Percentiles rank a stretch among this genome's conserved stretches.
phyloP scores from a whole-genome alignment of 2,888 invertebrate genomes.

The Ptychoptera contaminata region DNA sequence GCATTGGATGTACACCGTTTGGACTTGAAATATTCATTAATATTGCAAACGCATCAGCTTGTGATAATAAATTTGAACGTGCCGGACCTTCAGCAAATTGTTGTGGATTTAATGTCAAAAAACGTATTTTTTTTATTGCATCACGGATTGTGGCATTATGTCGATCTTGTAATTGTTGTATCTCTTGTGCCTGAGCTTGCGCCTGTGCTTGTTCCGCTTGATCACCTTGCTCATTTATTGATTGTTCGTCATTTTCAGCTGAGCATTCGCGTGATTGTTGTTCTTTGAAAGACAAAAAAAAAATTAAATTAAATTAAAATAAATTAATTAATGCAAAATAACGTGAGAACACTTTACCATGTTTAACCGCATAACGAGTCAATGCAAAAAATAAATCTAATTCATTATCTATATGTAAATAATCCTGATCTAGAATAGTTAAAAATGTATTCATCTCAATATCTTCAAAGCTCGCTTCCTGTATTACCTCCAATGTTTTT shows the following conservation, averaged over 20 bases:
- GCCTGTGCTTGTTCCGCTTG: slow-evolving; percentile 1
- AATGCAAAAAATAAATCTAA: slow-evolving; percentile 61
- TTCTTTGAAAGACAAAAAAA: slow-evolving; percentile 3
- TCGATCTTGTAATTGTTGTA: slow-evolving; percentile 1
- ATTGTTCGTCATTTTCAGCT: slow-evolving; percentile 7
- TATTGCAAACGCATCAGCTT: slow-evolving; percentile 64
- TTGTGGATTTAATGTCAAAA: slow-evolving; percentile 61
- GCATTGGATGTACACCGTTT: slow-evolving; percentile 52
- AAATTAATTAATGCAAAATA: background rate
- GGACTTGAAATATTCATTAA: slow-evolving; percentile 69
- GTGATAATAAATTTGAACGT: slow-evolving; percentile 52
- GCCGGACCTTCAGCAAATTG: slow-evolving; percentile 75
- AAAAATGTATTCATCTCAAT: slow-evolving; percentile 58
- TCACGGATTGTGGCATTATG: slow-evolving; percentile 34
- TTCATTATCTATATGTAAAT: slow-evolving; percentile 58
- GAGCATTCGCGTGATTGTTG: slow-evolving; percentile 1
- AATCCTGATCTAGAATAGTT: slow-evolving; percentile 58
- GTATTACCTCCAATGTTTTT: slow-evolving; percentile 58
- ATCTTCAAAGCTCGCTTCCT: slow-evolving; percentile 61
- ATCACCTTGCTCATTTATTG: slow-evolving; percentile 12
- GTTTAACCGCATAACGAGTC: slow-evolving; percentile 45
- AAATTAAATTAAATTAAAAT: background rate
- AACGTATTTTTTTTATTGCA: slow-evolving; percentile 60
- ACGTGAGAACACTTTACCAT: slow-evolving; percentile 21
- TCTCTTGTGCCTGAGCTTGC: slow-evolving; percentile 5